A percentile compares a stretch with the other conserved stretches of the same genome.
phyloP scores from a whole-genome alignment of 2,797 vertebrate species.

The Margarornis squamiger region DNA sequence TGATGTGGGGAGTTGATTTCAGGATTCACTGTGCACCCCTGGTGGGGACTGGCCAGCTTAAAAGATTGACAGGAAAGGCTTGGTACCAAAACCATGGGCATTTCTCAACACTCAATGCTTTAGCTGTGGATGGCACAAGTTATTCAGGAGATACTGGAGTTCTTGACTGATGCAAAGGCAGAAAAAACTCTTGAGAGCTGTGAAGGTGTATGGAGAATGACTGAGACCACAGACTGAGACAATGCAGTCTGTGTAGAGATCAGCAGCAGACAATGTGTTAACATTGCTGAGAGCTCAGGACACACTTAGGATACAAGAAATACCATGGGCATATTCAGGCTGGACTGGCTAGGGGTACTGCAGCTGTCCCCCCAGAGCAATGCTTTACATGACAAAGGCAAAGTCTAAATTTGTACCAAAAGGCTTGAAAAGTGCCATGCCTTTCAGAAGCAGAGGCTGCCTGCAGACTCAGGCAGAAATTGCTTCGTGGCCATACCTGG shows the following conservation, averaged over 20 bases:
- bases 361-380: not conserved
- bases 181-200: not conserved
- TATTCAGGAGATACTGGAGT: not conserved
- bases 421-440: not conserved
- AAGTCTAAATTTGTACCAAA: not conserved
- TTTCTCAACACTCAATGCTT: not conserved
- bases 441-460: not conserved
- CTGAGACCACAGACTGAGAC: not conserved
- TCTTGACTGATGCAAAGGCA: not conserved
- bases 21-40: not conserved
- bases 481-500: accelerated
- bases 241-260: not conserved
- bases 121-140: not conserved
- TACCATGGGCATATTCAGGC: not conserved
- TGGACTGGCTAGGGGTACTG: not conserved
- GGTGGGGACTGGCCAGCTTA: not conserved
- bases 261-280: not conserved
- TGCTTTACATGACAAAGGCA: not conserved
- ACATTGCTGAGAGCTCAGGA: not conserved
- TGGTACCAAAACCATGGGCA: not conserved
- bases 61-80: not conserved
- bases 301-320: not conserved
- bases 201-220: not conserved
- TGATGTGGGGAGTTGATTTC: not conserved
- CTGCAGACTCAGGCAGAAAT: not conserved